phyloP scores from a whole-genome alignment of 1,140 invertebrate species.

The Drosophila tristis region DNA sequence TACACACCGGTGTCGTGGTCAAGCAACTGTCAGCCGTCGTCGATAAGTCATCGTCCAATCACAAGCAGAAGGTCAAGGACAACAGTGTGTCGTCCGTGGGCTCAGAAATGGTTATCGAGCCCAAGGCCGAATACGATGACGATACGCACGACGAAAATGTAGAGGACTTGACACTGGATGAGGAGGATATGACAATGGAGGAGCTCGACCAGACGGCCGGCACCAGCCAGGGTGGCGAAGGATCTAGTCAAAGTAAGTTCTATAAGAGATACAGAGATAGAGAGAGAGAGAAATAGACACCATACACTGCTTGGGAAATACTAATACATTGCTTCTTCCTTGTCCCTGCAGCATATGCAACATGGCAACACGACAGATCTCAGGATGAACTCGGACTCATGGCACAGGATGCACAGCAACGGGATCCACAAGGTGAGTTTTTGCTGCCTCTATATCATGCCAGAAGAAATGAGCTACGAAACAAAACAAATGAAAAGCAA shows the following conservation, averaged over 20 bases:
- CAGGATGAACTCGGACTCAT: constrained; percentile 89
- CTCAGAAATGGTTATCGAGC: constrained; percentile 88
- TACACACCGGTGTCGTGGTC: constrained; percentile 67
- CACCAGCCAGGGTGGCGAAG: constrained; percentile 87
- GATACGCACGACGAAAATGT: constrained; percentile 90
- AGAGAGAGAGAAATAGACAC: too few species aligned
- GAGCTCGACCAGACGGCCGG: constrained; percentile 86
- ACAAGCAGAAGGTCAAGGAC: constrained; percentile 75
- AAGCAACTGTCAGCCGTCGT: constrained; percentile 63
- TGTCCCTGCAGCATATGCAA: constrained; percentile 85
- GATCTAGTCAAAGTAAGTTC: constrained; percentile 86
- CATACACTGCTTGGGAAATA: too few species aligned
- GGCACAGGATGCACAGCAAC: constrained; percentile 89
- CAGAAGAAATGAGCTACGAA: constrained; percentile 57
- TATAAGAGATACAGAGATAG: background rate
- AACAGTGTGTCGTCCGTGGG: constrained; percentile 67
- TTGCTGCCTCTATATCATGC: constrained; percentile 60
- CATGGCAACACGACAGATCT: constrained; percentile 89
- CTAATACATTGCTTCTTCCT: too few species aligned
- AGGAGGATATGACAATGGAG: constrained; percentile 86
- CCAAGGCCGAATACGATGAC: constrained; percentile 91
- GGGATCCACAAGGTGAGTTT: constrained; percentile 91
- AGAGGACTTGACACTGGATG: constrained; percentile 92
- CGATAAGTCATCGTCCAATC: constrained; percentile 64
- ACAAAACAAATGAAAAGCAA: constrained; percentile 78